Evolutionary conservation across 1,140 invertebrate species (phyloP), one percentile per base, ranked within the genome.

Genomic region (Bathynomus jamesi): DNA sequence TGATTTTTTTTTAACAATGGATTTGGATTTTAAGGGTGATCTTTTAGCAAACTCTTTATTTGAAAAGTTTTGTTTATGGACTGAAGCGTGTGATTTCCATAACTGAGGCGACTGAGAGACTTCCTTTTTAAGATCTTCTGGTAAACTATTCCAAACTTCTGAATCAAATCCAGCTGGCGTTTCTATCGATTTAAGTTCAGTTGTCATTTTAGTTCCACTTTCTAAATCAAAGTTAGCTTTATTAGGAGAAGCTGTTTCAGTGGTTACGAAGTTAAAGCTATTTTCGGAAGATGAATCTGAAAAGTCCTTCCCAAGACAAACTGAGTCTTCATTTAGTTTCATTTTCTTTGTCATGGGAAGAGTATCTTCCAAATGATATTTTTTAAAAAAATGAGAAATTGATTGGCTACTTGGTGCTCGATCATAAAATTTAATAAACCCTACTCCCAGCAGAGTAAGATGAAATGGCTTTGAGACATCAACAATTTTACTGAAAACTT

Each of bases 381-480:
- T 32, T 40, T 24, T 67, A 28, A 91, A 82, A 78, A 90, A 91
- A n/a, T 88, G 88, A 0, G 88, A 85, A 76, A 91, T 89, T 28
- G 88, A 89, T 10, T 82, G 83, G 78, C 85, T 84, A 0, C 86
- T 87, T 21, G 84, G 85, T 76, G 86, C 85, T 61, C 86, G 84
- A 78, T 91, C 89, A 73, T 87, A 86, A 75, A 91, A 91, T 80
- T 91, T 91, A 3, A 88, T 89, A 79, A 91, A 91, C 13, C 89
- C 88, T 74, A 92, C 82, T 27, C 90, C 90, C 40, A 92, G 81
- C 40, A 91, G 81, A 7, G 89, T 91, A 72, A 92, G 86, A 81
- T 90, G 89, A 82, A 91, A 91, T 65, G 88, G 87, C 82, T 89
- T 89, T 13, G 84, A 85, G 68, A 87, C 83, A 78, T 90, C 86